These are phyloP conservation scores for Sebastes minor DNA, from an alignment of 2,797 vertebrate genomes.

Conservation along the genomic window DNA sequence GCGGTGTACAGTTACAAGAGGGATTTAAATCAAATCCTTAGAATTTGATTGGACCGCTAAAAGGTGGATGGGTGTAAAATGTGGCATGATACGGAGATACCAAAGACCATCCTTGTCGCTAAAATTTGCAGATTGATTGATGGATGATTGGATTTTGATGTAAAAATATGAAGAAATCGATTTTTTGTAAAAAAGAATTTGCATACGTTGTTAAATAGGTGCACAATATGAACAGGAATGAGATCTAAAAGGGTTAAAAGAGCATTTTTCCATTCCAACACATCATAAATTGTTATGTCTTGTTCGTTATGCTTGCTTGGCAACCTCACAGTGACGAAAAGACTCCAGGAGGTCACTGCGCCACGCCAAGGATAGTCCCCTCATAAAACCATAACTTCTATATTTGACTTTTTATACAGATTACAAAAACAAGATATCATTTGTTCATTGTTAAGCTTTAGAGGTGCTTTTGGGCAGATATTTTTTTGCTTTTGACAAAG, in stretches of 20 bases:
- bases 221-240: too few relatives aligned
- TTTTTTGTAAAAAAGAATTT: too few relatives aligned
- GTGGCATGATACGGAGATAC: too few relatives aligned
- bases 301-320: background rate
- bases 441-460: background rate
- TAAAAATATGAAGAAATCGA: too few relatives aligned
- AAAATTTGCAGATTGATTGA: too few relatives aligned
- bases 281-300: background rate
- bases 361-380: background rate
- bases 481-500: background rate
- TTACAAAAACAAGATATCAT: background rate
- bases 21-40: background rate
- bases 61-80: too few relatives aligned
- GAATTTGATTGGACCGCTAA: background rate
- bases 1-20: background rate
- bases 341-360: background rate
- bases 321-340: background rate
- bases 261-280: background rate
- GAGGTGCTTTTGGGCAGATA: background rate
- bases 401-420: background rate
- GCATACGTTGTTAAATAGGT: too few relatives aligned
- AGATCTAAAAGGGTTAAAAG: too few relatives aligned
- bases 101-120: rapidly evolving
- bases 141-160: too few relatives aligned
- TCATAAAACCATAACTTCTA: background rate